Conservation (phyloP, 2,113 vertebrate species). For the Shinisaurus crocodilurus region DNA sequence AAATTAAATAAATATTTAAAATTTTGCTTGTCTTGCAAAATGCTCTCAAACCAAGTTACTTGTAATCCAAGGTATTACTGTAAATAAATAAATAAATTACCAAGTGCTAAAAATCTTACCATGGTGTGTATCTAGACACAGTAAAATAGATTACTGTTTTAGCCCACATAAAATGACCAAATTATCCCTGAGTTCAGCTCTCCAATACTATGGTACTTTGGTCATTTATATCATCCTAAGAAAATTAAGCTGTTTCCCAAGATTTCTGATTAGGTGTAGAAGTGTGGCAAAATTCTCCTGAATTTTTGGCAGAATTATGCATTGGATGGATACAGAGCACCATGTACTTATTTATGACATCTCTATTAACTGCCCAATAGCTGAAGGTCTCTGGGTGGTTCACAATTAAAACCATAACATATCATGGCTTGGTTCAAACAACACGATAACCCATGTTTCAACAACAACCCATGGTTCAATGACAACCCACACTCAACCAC, state of each 20-base stretch:
- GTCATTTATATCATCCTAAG: not conserved
- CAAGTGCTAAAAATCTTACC: not conserved
- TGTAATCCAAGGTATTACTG: too few relatives aligned
- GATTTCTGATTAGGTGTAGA: not conserved
- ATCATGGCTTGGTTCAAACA: too few relatives aligned
- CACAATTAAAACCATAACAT: too few relatives aligned
- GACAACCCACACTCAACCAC: too few relatives aligned
- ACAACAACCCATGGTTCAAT: too few relatives aligned
- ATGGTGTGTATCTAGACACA: not conserved
- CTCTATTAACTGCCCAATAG: too few relatives aligned
- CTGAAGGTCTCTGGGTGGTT: too few relatives aligned
- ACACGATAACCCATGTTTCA: too few relatives aligned
- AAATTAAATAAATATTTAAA: too few relatives aligned
- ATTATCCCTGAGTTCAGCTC: not conserved
- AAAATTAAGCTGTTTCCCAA: not conserved
- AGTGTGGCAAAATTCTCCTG: not conserved
- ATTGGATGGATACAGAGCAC: not conserved
- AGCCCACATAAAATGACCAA: not conserved
- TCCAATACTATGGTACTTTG: not conserved
- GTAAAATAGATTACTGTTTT: not conserved
- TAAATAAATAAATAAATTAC: too few relatives aligned
- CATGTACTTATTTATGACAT: not conserved
- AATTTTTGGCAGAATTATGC: not conserved
- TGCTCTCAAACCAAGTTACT: too few relatives aligned
- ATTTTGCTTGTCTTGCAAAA: too few relatives aligned